Evolutionary conservation across 37 sponge, comb jelly and placozoan genomes (phyloP).

Genomic region (Petrosia ficiformis): DNA sequence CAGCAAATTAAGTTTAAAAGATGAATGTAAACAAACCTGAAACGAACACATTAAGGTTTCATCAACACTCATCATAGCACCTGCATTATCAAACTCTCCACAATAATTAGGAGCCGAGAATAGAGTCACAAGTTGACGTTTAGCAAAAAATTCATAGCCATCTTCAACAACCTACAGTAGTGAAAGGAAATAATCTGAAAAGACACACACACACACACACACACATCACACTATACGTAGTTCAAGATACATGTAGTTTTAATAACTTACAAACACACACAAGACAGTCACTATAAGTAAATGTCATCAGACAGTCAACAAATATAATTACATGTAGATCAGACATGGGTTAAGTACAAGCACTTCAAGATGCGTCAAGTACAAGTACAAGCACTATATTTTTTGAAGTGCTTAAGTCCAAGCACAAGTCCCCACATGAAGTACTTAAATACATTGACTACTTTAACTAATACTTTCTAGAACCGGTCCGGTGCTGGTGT

Average conservation of each 20-base stretch:
- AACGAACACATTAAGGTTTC: conserved; percentile 96
- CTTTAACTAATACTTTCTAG: too few species aligned
- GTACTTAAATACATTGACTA: too few species aligned
- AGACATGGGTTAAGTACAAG: too few species aligned
- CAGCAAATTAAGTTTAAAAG: neutral
- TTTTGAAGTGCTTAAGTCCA: too few species aligned
- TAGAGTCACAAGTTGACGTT: conserved; percentile 91
- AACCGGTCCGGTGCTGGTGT: too few species aligned
- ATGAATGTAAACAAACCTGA: conserved; percentile 43
- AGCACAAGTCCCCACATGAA: too few species aligned
- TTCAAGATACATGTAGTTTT: neutral
- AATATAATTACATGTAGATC: too few species aligned
- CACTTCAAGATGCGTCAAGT: too few species aligned
- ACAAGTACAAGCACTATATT: too few species aligned
- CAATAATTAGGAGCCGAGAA: conserved; percentile 98
- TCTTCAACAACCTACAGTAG: conserved; percentile 83
- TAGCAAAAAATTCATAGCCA: conserved; percentile 98
- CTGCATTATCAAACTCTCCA: conserved; percentile 98
- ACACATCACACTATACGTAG: neutral
- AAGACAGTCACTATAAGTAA: too few species aligned
- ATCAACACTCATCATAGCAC: conserved; percentile 97
- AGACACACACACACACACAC: neutral
- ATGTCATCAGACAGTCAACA: too few species aligned
- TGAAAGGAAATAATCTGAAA: neutral
- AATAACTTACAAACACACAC: conserved; percentile 10